Conservation (phyloP, 1,140 invertebrate species). For the Trichomalopsis sarcophagae region DNA sequence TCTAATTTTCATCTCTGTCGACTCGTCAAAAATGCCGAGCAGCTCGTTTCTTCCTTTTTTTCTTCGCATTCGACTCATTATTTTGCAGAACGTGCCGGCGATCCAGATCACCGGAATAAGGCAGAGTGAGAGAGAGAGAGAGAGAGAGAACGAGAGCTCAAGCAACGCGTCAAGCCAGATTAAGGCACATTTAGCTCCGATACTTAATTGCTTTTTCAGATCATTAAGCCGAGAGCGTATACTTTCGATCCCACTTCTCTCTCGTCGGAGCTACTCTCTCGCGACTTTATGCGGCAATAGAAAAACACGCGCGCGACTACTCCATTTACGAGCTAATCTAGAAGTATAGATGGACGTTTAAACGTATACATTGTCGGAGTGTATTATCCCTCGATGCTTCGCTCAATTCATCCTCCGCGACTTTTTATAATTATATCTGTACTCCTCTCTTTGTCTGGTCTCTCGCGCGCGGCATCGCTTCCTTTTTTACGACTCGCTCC, state of each 20-base stretch:
- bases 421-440: constrained; percentile 15
- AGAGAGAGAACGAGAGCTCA: too few relatives aligned
- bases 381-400: not conserved
- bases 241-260: not conserved
- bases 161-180: constrained; percentile 14
- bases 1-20: not conserved
- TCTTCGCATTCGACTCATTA: constrained; percentile 37
- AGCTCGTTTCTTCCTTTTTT: not conserved
- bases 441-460: not conserved
- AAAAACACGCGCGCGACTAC: not conserved
- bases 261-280: too few relatives aligned
- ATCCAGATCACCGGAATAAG: constrained; percentile 6
- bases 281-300: not conserved
- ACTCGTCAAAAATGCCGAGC: not conserved
- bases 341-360: not conserved
- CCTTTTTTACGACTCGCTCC: constrained; percentile 47
- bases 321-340: not conserved
- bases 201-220: constrained; percentile 35
- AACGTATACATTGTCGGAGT: not conserved
- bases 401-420: not conserved
- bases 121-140: too few relatives aligned
- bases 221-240: not conserved
- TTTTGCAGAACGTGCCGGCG: constrained; percentile 28
- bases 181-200: not conserved
- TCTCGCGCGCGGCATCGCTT: constrained; percentile 23